These are phyloP conservation scores for Montipora sp. DNA, from an alignment of 64 coral and sea anemone species.

Conservation along the genomic window DNA sequence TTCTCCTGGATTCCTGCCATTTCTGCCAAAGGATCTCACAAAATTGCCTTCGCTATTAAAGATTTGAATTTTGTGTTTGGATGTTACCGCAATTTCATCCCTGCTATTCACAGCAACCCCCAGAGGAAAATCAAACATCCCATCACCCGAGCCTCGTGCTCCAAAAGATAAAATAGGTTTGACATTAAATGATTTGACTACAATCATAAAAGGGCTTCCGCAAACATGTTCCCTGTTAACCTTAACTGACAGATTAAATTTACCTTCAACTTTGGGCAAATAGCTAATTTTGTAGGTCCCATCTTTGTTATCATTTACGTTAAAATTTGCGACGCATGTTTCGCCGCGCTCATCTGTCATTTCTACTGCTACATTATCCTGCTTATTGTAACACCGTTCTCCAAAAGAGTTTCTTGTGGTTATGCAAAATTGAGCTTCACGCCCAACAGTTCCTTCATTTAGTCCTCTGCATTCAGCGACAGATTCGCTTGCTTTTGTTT, in stretches of 20 bases:
- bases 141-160: neutral
- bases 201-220: neutral
- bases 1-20: neutral
- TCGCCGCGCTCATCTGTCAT: neutral
- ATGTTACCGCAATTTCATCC: constrained; percentile 7
- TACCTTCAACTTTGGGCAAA: constrained; percentile 42
- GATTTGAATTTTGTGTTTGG: neutral
- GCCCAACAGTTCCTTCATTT: neutral
- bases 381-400: neutral
- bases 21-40: constrained; percentile 5
- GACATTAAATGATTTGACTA: neutral
- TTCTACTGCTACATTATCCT: neutral
- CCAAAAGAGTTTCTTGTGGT: neutral
- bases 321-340: neutral
- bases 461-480: neutral
- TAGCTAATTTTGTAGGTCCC: constrained; percentile 34
- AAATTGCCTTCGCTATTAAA: constrained; percentile 32
- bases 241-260: constrained; percentile 1
- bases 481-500: neutral
- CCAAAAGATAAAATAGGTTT: constrained; percentile 10
- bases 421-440: neutral
- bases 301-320: neutral
- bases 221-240: constrained; percentile 22
- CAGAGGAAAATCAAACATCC: neutral
- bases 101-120: constrained; percentile 19